Conservation (phyloP, 2,113 vertebrate species). For the Callaeas wilsoni region DNA sequence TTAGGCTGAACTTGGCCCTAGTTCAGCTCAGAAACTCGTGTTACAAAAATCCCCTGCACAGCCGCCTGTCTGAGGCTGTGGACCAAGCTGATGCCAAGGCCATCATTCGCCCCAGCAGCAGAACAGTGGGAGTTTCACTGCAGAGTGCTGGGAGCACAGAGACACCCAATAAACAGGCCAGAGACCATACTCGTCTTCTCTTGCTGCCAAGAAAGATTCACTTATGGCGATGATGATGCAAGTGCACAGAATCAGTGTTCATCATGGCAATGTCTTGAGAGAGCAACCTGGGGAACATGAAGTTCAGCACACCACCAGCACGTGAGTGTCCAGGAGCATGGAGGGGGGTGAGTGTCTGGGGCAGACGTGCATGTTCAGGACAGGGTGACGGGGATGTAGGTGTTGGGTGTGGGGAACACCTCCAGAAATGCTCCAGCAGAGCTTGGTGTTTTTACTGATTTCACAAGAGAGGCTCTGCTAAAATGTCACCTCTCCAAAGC, state of each 20-base stretch:
- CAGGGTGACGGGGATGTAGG: neutral
- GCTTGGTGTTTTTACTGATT: neutral
- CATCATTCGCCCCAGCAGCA: fast-evolving
- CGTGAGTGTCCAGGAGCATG: neutral
- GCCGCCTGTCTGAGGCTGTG: neutral
- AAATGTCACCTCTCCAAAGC: conserved; percentile 27
- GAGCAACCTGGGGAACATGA: neutral
- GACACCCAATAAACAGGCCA: neutral
- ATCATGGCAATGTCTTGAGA: neutral
- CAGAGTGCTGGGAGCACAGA: neutral
- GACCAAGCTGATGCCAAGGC: neutral
- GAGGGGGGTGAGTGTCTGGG: neutral
- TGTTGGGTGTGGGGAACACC: conserved; percentile 24
- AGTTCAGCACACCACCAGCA: neutral
- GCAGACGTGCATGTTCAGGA: neutral
- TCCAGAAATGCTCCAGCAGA: neutral
- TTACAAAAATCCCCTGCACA: neutral
- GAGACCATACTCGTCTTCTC: neutral
- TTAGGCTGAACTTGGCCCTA: neutral
- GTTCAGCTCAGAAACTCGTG: neutral
- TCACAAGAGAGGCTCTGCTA: conserved; percentile 38
- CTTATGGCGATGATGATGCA: neutral
- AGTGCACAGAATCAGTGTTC: neutral
- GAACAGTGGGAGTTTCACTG: neutral
- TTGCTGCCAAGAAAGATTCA: neutral